Evolutionary conservation across 2,888 invertebrate genomes (phyloP), one percentile per base, ranked within the genome.

Genomic region (Sphaerophoria rueppellii): DNA sequence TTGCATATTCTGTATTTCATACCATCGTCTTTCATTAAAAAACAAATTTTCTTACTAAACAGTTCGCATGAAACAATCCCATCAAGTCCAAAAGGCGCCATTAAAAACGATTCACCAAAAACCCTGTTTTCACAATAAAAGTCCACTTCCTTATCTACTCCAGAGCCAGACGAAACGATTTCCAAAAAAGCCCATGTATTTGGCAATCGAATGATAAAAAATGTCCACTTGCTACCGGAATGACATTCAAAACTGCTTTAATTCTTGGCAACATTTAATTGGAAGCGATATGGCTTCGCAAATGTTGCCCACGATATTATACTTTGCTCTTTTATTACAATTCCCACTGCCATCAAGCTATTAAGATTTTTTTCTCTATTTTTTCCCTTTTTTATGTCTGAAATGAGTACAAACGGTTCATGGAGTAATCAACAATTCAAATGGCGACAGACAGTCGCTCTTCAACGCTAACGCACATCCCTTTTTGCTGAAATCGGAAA

Each of bases 241-340:
- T 69, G 50, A 69, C 76, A 69, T 76, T 50, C 40, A 67, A 55
- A 43, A 82, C 60, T 83, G 78, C 74, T 79, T 83, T 83, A 79
- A 71, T 79, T 83, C 79, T 79, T 83, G 74, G 79, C 82, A 83
- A 43, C 79, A 71, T 71, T 24, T 79, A 74, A 83, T 79, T 74
- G 74, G 71, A 78, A 71, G 37, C 70, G 58, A 78, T 60, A 14
- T 48, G 67, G 60, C 58, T 67, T 46, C 63, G 55, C 74, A 74
- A 48, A 58, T 74, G 63, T 14, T 71, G 63, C 24, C 58, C 52
- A 37, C 58, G 24, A 24, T 24, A 24, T 24, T 24, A 24, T 2
- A 24, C 24, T 24, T 2, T 24, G 24, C 24, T 24, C 65, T 40
- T 60, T 69, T 74, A 73, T 77, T 78, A 57, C 57, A 52, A 63